Evolutionary conservation across 2,113 vertebrate species (phyloP).

Genomic region (Symphodus melops): DNA sequence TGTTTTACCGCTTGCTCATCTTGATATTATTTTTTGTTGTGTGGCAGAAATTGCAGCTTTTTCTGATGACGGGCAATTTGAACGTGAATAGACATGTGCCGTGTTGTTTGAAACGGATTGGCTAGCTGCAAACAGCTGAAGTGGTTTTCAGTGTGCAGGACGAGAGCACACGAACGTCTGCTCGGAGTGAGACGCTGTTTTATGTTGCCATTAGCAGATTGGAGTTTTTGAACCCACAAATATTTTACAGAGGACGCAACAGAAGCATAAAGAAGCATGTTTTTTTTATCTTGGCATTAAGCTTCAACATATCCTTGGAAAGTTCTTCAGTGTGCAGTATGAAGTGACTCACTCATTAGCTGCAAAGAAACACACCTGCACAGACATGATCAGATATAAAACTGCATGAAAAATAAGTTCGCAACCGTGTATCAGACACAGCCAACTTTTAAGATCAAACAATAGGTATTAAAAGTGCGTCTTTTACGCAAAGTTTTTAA

Average conservation of each 20-base stretch:
- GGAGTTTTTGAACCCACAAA: conserved; percentile 58
- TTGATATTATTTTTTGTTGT: conserved; percentile 82
- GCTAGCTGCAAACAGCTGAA: conserved; percentile 55
- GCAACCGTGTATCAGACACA: too few species aligned
- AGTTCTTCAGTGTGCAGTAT: too few species aligned
- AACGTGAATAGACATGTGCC: conserved; percentile 80
- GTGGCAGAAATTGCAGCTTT: conserved; percentile 86
- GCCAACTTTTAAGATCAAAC: too few species aligned
- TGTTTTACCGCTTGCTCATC: conserved; percentile 57
- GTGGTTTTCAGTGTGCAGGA: conserved; percentile 23
- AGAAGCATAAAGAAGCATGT: background rate
- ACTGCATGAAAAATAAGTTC: too few species aligned
- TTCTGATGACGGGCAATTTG: conserved; percentile 83
- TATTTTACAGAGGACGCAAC: conserved; percentile 6
- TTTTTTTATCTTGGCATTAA: background rate
- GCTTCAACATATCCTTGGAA: background rate
- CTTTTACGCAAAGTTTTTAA: too few species aligned
- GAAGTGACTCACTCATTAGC: too few species aligned
- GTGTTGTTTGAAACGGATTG: conserved; percentile 54
- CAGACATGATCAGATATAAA: too few species aligned
- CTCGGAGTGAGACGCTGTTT: conserved; percentile 52
- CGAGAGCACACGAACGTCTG: conserved; percentile 34
- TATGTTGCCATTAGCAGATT: conserved; percentile 69
- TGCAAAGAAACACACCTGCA: too few species aligned
- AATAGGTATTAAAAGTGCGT: too few species aligned